Conservation (phyloP, 1,140 invertebrate genomes). For the Dendroctonus valens region DNA sequence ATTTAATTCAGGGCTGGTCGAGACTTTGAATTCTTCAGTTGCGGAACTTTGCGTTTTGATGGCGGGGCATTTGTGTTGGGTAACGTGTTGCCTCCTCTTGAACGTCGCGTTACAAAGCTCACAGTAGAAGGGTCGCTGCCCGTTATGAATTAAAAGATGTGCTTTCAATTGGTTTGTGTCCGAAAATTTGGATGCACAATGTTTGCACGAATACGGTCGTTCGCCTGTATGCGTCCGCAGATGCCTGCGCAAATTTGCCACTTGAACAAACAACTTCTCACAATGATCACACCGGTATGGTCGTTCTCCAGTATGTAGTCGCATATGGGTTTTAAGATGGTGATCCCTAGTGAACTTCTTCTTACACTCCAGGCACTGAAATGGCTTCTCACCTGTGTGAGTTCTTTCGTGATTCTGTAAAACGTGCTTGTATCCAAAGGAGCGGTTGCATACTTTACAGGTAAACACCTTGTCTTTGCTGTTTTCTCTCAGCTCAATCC, state of each 20-base stretch:
- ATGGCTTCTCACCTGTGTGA: slow-evolving; percentile 95
- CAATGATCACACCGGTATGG: slow-evolving; percentile 91
- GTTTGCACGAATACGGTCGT: slow-evolving; percentile 86
- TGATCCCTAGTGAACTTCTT: slow-evolving; percentile 96
- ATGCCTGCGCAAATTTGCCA: slow-evolving; percentile 90
- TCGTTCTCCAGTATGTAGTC: slow-evolving; percentile 90
- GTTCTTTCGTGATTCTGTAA: slow-evolving; percentile 95
- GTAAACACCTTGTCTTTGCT: slow-evolving; percentile 79
- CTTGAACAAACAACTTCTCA: slow-evolving; percentile 89
- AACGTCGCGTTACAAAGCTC: slow-evolving; percentile 73
- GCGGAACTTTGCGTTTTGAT: no score
- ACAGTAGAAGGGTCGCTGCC: slow-evolving; percentile 85
- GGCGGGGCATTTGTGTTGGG: slow-evolving; percentile 77
- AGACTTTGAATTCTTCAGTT: slow-evolving; percentile 37
- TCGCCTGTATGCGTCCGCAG: slow-evolving; percentile 94
- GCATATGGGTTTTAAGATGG: slow-evolving; percentile 90
- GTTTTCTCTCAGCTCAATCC: slow-evolving; percentile 54
- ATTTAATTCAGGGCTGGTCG: slow-evolving; percentile 41
- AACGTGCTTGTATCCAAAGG: slow-evolving; percentile 93
- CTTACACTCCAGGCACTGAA: slow-evolving; percentile 91
- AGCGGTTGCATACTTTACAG: slow-evolving; percentile 78
- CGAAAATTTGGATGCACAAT: slow-evolving; percentile 87
- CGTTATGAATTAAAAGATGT: slow-evolving; percentile 84
- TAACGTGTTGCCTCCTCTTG: slow-evolving; percentile 77
- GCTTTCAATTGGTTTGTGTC: slow-evolving; percentile 94